Evolutionary conservation across 2,113 vertebrate species (phyloP).

Genomic region (Dipodomys stephensi): DNA sequence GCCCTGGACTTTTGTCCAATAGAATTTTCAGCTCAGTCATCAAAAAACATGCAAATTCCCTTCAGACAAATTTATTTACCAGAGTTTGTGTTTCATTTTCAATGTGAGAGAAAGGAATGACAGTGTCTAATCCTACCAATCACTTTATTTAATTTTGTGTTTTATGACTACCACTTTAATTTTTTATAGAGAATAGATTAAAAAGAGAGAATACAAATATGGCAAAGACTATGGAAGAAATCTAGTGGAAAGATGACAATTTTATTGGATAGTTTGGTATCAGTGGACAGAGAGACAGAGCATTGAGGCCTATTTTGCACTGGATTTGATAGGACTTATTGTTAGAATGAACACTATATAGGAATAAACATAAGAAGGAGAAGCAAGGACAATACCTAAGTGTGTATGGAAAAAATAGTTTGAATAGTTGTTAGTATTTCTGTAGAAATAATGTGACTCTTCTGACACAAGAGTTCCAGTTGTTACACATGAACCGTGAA

Average conservation of each 20-base stretch:
- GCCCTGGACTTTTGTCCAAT: too few relatives aligned
- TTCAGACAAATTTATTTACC: not conserved
- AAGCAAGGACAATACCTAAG: not conserved
- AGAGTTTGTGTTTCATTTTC: not conserved
- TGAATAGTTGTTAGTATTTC: not conserved
- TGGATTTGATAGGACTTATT: not conserved
- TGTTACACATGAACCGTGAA: not conserved
- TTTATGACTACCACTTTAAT: not conserved
- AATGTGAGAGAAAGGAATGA: not conserved
- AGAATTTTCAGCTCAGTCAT: conserved; percentile 24
- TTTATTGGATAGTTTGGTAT: not conserved
- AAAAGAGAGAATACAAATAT: not conserved
- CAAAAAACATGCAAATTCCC: not conserved
- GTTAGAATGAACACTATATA: not conserved
- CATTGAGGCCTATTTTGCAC: not conserved
- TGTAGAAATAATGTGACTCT: not conserved
- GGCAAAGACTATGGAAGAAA: not conserved
- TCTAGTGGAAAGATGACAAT: not conserved
- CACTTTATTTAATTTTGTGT: not conserved
- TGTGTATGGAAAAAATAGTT: not conserved
- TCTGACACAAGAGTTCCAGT: not conserved
- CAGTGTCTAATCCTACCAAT: not conserved
- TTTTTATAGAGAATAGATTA: not conserved
- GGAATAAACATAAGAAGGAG: not conserved
- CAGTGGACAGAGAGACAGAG: not conserved